Evolutionary conservation across 2,797 vertebrate genomes (phyloP).

Genomic region (Bradypodion pumilum): DNA sequence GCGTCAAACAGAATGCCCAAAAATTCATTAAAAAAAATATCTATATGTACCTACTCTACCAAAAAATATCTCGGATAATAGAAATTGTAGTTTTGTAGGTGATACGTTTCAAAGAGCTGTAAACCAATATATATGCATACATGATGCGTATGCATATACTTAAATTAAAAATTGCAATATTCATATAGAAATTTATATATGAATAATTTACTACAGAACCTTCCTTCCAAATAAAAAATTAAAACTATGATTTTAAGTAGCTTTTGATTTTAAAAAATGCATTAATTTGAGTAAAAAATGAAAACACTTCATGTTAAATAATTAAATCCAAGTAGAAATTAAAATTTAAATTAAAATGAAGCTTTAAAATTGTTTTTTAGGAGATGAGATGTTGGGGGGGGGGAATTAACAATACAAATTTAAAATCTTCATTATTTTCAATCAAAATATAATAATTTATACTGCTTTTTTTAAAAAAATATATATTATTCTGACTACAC

Average conservation of each 20-base stretch:
- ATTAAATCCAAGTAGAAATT: no score
- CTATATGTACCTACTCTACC: no score
- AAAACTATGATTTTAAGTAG: not conserved
- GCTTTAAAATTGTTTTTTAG: no score
- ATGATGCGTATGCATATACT: not conserved
- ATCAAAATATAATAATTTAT: not conserved
- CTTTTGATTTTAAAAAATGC: not conserved
- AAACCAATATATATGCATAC: no score
- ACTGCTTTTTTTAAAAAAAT: not conserved
- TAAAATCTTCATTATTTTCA: not conserved
- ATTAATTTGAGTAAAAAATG: not conserved
- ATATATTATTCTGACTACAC: not conserved
- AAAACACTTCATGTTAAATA: no score
- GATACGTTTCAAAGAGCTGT: no score
- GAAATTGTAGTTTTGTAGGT: no score
- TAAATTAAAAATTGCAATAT: no score
- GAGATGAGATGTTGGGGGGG: no score
- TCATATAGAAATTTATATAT: no score
- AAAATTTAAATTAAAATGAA: no score
- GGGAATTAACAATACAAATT: no score
- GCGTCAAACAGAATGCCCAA: constrained; percentile 47
- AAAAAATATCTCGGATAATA: not conserved
- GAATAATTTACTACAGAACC: not conserved
- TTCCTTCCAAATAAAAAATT: not conserved
- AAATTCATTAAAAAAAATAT: not conserved